A percentile compares a stretch with the other conserved stretches of the same genome.
These are phyloP conservation scores for Lanius collurio DNA, from an alignment of 2,113 vertebrate species.

Conservation along the genomic window DNA sequence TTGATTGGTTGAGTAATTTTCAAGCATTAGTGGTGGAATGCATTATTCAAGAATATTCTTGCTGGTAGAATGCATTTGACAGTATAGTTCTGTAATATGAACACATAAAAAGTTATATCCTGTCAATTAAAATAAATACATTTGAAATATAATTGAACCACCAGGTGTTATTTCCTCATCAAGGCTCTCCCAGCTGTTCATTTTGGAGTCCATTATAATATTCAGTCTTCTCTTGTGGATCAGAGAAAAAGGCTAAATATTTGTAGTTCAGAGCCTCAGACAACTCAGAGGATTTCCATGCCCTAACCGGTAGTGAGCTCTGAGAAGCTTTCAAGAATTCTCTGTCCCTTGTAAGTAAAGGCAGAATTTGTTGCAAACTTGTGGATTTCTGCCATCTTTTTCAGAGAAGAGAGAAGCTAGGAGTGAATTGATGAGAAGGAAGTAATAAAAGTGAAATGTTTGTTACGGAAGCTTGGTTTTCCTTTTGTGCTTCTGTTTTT, in stretches of 20 bases:
- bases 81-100: background rate
- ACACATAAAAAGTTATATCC: background rate
- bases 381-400: background rate
- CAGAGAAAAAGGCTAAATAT: background rate
- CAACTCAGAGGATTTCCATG: background rate
- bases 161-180: background rate
- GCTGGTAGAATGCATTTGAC: background rate
- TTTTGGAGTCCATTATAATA: background rate
- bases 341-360: background rate
- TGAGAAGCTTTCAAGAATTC: background rate
- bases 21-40: background rate
- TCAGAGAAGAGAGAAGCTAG: background rate
- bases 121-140: background rate
- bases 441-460: constrained; percentile 31
- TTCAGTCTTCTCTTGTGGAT: background rate
- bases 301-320: background rate
- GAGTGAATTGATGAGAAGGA: background rate
- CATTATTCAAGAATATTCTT: background rate
- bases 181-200: background rate
- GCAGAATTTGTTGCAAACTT: background rate
- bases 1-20: background rate
- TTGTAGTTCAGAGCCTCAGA: background rate
- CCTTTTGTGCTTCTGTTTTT: background rate
- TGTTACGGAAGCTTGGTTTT: background rate
- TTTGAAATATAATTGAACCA: background rate